Base-by-base conservation (phyloP, 2,797 vertebrate species). In the Poeciliopsis paucimaculata region DNA sequence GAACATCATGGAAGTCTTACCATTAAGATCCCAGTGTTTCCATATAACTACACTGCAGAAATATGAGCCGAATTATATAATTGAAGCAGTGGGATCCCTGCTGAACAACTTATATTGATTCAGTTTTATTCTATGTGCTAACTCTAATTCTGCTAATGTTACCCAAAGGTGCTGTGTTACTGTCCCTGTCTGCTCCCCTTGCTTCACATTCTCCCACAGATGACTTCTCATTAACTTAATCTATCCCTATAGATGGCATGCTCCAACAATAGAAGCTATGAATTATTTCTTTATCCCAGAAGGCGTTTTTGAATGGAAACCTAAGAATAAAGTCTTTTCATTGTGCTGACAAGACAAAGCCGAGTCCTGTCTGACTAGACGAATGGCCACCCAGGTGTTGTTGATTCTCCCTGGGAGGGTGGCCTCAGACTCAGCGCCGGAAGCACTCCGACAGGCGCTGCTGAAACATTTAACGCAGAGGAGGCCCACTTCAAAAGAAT, bases 391-490 rank as follows among this genome's bases (percentile, higher is more conserved):
- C 68, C 34, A 74, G 79, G 62, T 81, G 68, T 81, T 83, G 79
- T 80, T 84, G 34, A 43, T 79, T 84, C 78, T 90, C 39, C 74
- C 77, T 84, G 80, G 75, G 81, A 86, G 79, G 68, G 80, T 70
- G 31, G 78, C 75, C 6, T 75, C 28, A 15, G 73, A 87, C 81
- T 80, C 11, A 78, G 68, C 80, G 75, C 82, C 66, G 75, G 84
- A 89, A 82, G 82, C 80, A 82, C 84, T 87, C 83, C 70, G 85
- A 89, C 91, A 82, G 89, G 86, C 83, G 16, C 88, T 90, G 16
- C 82, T 94, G 92, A 94, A 94, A 92, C 91, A 94, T 94, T 94
- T 92, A 92, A 93, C 91, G 89, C 75, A 88, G 82, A 90, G 86
- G 89, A 89, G 88, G 90, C 85, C 89, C 82, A 86, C 92, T 92